A percentile compares a stretch with the other conserved stretches of the same genome.
Conservation (phyloP, 2,113 vertebrate genomes). For the Corythoichthys haematopterus region DNA sequence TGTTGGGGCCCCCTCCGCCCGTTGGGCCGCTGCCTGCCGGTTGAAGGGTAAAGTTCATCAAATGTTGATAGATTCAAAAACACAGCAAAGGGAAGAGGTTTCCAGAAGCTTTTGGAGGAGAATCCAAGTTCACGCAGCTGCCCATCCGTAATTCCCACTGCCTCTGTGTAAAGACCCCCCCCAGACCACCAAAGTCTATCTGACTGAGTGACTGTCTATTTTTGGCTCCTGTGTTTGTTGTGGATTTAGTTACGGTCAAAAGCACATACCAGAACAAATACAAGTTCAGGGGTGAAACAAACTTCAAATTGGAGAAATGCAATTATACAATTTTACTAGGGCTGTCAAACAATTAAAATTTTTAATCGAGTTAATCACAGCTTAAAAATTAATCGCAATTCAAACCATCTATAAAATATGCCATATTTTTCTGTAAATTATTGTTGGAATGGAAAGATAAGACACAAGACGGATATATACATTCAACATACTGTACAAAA, state of each 20-base stretch:
- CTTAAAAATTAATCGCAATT: too few species aligned
- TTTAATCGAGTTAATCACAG: too few species aligned
- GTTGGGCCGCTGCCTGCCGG: background rate
- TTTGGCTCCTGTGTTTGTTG: constrained; percentile 65
- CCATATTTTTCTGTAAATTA: too few species aligned
- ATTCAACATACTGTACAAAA: too few species aligned
- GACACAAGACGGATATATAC: too few species aligned
- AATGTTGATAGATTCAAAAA: background rate
- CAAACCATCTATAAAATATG: too few species aligned
- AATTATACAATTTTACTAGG: too few species aligned
- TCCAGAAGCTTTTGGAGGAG: background rate
- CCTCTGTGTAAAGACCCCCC: constrained; percentile 23
- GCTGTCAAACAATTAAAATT: too few species aligned
- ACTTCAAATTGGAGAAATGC: background rate
- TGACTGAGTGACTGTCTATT: constrained; percentile 40
- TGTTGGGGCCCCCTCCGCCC: constrained; percentile 42
- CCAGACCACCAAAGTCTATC: constrained; percentile 15
- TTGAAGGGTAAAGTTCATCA: constrained; percentile 82
- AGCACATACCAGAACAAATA: constrained; percentile 23
- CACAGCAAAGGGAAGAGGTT: background rate
- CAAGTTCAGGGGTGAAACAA: constrained; percentile 8
- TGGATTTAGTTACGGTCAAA: constrained; percentile 65
- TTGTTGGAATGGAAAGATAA: too few species aligned
- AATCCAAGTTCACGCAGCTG: constrained; percentile 11
- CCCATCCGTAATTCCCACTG: constrained; percentile 11